Conservation (phyloP, 2,113 vertebrate species). For the Smithornis capensis region DNA sequence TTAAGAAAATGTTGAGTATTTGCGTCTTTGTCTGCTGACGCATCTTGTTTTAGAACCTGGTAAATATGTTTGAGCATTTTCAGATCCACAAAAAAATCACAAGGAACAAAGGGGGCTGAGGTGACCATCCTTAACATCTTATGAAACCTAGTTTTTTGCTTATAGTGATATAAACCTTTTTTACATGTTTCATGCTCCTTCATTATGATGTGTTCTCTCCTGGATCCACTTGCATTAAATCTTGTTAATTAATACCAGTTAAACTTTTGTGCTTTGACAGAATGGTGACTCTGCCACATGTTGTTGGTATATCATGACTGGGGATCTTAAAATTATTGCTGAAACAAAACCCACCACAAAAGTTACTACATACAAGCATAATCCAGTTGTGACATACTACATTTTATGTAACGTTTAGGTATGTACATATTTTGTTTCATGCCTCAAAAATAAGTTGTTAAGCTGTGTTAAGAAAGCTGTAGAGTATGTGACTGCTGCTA, state of each 20-base stretch:
- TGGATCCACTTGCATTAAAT: neutral
- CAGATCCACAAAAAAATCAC: neutral
- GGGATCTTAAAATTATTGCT: neutral
- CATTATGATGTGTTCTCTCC: neutral
- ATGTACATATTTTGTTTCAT: neutral
- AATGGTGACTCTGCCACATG: fast-evolving
- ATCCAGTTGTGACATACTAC: neutral
- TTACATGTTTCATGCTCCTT: neutral
- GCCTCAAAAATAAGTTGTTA: neutral
- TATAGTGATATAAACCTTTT: neutral
- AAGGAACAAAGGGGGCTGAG: neutral
- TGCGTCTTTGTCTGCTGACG: neutral
- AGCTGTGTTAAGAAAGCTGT: neutral
- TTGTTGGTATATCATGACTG: neutral
- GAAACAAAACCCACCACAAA: neutral
- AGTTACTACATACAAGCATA: neutral
- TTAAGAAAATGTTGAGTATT: constrained; percentile 30
- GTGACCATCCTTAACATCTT: neutral
- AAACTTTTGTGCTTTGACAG: neutral
- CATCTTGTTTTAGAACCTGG: neutral
- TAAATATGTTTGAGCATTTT: neutral
- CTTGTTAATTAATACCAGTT: neutral
- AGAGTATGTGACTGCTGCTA: neutral
- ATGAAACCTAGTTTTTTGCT: neutral
- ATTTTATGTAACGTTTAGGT: neutral